Base-by-base conservation (phyloP, 2,113 vertebrate genomes). In the Spermophilus dauricus region DNA sequence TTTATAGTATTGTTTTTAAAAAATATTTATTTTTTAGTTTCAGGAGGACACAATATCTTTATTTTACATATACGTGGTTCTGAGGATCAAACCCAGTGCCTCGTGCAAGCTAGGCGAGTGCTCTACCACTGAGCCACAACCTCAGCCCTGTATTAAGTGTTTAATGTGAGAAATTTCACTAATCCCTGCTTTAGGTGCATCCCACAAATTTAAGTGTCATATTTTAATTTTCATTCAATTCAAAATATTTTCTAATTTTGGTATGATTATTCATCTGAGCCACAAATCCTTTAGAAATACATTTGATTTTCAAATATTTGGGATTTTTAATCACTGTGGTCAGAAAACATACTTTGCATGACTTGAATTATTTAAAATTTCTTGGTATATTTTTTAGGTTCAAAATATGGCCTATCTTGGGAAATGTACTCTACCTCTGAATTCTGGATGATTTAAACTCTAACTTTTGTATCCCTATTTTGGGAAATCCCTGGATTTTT, bases 191-290 rank as follows among this genome's bases (percentile, higher is more conserved):
- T 91, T 82, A 32, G 51, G n/a, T 13, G 18, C 2, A 86, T 37
- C 24, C 32, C 9, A 42, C 14, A 88, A 76, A 42, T 70, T 42
- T 53, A 72, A 67, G 48, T 34, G 28, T 34, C 14, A 78, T 42
- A 77, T 51, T 78, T 90, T 58, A 84, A 84, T 80, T 91, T 86
- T 92, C 30, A 81, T 65, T 87, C 18, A 85, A 42, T 32, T 70
- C 14, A 75, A 82, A 95, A 20, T 72, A 91, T 63, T 90, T 86
- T 85, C 69, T 89, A 77, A 85, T 78, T 85, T 77, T 73, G 84
- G 26, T 78, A 5, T 58, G 51, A 75, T 75, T 87, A 81, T 18
- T 81, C 17, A 56, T 76, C 75, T 83, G 45, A 58, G 20, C 30
- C 30, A 53, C 76, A 30, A 76, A 51, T 53, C 65, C 72, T 72